Evolutionary conservation across 1,140 invertebrate species (phyloP), one percentile per base, ranked within the genome.

Genomic region (Drosophila santomea): DNA sequence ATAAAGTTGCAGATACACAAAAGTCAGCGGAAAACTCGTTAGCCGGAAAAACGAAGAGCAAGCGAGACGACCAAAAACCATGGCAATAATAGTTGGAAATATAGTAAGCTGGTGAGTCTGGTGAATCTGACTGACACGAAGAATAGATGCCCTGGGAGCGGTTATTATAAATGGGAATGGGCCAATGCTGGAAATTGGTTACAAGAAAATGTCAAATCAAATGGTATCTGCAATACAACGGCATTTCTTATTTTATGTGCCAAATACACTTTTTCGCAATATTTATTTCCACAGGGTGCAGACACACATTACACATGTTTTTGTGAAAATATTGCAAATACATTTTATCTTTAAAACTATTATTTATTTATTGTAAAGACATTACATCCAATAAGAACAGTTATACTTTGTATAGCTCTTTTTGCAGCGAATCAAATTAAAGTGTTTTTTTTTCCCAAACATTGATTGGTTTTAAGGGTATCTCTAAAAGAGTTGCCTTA

Each of bases 1-100:
- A 54, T 56, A 17, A 38, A 32, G 20, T 69, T 38, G 35, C 63
- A 43, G 28, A 41, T 61, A 52, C 48, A 59, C 59, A 75, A 63
- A 74, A 64, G 58, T 59, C 50, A 64, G 43, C 50, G 45, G 32
- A 71, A 41, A 86, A 88, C 75, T 88, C 76, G 83, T 76, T 85
- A 50, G 78, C 78, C 74, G 68, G 73, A 85, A 85, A 82, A 74
- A 67, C 75, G 54, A 75, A 72, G 52, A 66, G 66, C 57, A 72
- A 43, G 41, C 74, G 60, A 71, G 78, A 44, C 28, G 25, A 47
- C 39, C 51, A 52, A 74, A 74, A 74, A 74, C 68, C 64, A 75
- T 51, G 35, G 52, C 73, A 75, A 48, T 52, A 52, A 67, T 39
- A 55, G 62, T 41, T 58, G 41, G 39, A 66, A 76, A 64, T 57